Base-by-base conservation (phyloP, 2,797 vertebrate genomes). In the Urocyon cinereoargenteus region DNA sequence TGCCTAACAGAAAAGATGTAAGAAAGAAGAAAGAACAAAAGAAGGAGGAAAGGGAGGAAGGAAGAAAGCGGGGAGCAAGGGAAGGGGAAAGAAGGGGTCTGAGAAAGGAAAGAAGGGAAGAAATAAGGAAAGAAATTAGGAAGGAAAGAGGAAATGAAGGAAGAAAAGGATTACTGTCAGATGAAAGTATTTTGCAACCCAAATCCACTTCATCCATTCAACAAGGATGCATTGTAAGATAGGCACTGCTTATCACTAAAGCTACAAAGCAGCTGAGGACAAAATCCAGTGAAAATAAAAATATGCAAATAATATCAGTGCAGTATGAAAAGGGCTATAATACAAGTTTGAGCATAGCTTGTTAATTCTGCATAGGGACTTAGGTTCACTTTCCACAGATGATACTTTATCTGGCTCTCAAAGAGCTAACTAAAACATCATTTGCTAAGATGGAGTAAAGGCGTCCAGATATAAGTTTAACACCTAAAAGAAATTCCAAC, bases 341-440 rank as follows among this genome's bases (percentile, higher is more conserved):
- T 94, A 49, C 16, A 83, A n/a, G 3, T 34, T 87, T 95, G 2
- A 66, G 26, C 24, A 73, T 85, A 93, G 14, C 28, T 77, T 77
- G 22, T 75, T 82, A 90, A 68, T n/a, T 73, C 57, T 75, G 12
- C 26, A 36, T 61, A 15, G n/a, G 89, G 28, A 3, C 61, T 81
- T 78, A 62, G n/a, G 24, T 70, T 94, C 45, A 84, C 11, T 87
- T 97, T 86, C 57, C 53, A 94, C n/a, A 92, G 14, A 90, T 91
- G n/a, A 34, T 53, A 72, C 91, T 88, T 95, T 90, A 87, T 73
- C 24, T 73, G 49, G 40, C 49, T 7, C 4, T 75, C 66, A 79
- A 78, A 87, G 19, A 45, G 10, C 34, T 90, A 62, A 64, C 26
- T 57, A 61, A 70, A 96, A 57, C 3, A 14, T 6, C n/a, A 22